Evolutionary conservation across 2,888 invertebrate genomes (phyloP), one percentile per base, ranked within the genome.

Genomic region (Gastrophysa polygoni): DNA sequence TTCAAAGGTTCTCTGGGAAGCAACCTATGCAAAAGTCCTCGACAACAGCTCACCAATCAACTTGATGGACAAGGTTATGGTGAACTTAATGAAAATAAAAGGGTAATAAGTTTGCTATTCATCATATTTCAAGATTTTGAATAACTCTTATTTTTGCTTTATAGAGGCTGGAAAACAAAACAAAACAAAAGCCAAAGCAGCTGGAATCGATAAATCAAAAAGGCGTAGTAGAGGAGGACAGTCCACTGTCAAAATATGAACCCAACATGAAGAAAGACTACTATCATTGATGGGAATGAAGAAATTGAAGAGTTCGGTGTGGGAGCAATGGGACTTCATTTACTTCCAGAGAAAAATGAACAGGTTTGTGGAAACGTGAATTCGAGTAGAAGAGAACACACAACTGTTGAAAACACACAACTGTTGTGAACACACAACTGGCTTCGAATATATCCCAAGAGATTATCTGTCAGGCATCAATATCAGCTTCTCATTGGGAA

Each of bases 161-260:
- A 17, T 46, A 46, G 46, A 46, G 46, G 6, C 46, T 46, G 24
- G 24, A 24, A 24, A 24, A 5, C 24, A 24, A 24, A 24, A 24
- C n/a, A n/a, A n/a, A 43, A 46, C 46, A 46, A 46, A 46, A 18
- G 7, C 46, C 18, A 46, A 46, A 46, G 46, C 46, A 46, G 46
- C 43, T 43, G 43, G 5, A 2, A 46, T 46, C 17, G 46, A 46
- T 16, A 46, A 46, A 46, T 46, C 46, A 17, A 46, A 46, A 18
- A 46, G 46, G 17, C 18, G 46, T 17, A 46, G 17, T 46, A 18
- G 46, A 8, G 46, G 46, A 17, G 18, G 46, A 46, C 46, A 20
- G 18, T 17, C 46, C 11, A 8, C 46, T 46, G 3, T 6, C 18
- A 46, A 5, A 17, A 8, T 4, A 18, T 18, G 14, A 46, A 6